Evolutionary conservation across 2,113 vertebrate genomes (phyloP).

Genomic region (Rana temporaria): DNA sequence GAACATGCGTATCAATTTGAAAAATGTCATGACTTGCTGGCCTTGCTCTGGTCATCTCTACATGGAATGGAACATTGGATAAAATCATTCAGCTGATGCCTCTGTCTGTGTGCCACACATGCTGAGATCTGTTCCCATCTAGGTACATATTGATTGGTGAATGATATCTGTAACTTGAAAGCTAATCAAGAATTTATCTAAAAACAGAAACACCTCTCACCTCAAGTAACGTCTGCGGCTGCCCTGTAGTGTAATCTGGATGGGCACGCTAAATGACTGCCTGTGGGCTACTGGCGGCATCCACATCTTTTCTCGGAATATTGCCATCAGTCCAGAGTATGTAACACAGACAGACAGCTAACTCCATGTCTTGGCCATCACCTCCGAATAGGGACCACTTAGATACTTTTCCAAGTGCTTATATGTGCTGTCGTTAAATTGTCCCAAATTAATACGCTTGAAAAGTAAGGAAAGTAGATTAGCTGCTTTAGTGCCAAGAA

Average conservation of each 20-base stretch:
- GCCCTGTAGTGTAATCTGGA: slow-evolving; percentile 82
- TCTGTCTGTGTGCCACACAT: too few relatives aligned
- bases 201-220: slow-evolving; percentile 66
- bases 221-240: slow-evolving; percentile 71
- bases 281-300: slow-evolving; percentile 68
- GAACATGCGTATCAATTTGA: too few relatives aligned
- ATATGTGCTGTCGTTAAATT: not conserved
- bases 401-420: not conserved
- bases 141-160: too few relatives aligned
- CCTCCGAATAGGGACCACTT: not conserved
- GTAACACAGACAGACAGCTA: not conserved
- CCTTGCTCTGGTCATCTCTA: too few relatives aligned
- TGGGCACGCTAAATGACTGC: slow-evolving; percentile 77
- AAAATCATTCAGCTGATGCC: too few relatives aligned
- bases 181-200: too few relatives aligned
- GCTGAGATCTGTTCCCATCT: too few relatives aligned
- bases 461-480: slow-evolving; percentile 2
- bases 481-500: not conserved
- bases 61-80: too few relatives aligned
- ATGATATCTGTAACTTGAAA: too few relatives aligned
- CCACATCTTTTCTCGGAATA: slow-evolving; percentile 63
- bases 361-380: slow-evolving; percentile 13
- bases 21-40: too few relatives aligned
- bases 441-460: not conserved
- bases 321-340: slow-evolving; percentile 4